These are phyloP conservation scores for Balaenoptera acutorostrata DNA, from an alignment of 2,113 vertebrate genomes.

Conservation along the genomic window DNA sequence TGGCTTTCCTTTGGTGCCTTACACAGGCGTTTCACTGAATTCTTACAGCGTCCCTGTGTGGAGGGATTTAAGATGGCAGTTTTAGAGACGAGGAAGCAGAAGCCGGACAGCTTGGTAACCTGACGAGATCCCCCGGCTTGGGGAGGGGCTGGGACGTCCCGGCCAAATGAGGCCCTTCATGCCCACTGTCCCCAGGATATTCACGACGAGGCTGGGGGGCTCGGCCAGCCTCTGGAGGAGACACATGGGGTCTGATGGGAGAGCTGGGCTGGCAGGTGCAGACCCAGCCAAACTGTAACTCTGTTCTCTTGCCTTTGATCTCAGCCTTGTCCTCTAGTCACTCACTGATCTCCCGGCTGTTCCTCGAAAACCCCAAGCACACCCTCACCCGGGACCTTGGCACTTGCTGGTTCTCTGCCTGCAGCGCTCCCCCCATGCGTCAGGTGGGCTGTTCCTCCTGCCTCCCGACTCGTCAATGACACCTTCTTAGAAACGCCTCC, in stretches of 20 bases:
- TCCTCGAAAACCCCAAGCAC: background rate
- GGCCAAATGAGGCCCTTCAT: accelerated
- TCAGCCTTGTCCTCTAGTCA: background rate
- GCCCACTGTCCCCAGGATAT: accelerated
- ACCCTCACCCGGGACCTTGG: background rate
- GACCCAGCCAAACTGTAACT: accelerated
- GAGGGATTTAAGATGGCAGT: background rate
- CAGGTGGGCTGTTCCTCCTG: accelerated
- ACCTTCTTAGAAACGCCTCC: background rate
- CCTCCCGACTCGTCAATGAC: background rate
- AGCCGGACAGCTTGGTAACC: background rate
- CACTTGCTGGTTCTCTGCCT: no score
- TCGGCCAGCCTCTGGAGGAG: no score
- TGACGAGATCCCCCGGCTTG: background rate
- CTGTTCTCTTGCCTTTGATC: background rate
- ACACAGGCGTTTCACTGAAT: background rate
- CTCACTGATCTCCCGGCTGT: background rate
- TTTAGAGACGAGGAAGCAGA: background rate
- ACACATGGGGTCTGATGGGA: accelerated
- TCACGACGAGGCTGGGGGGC: accelerated
- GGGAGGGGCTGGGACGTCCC: accelerated
- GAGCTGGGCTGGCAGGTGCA: no score
- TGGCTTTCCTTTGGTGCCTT: background rate
- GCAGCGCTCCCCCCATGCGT: accelerated
- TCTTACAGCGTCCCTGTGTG: background rate